Evolutionary conservation across 2,888 invertebrate species (phyloP), one percentile per base, ranked within the genome.

Genomic region (Parnassius orleans): DNA sequence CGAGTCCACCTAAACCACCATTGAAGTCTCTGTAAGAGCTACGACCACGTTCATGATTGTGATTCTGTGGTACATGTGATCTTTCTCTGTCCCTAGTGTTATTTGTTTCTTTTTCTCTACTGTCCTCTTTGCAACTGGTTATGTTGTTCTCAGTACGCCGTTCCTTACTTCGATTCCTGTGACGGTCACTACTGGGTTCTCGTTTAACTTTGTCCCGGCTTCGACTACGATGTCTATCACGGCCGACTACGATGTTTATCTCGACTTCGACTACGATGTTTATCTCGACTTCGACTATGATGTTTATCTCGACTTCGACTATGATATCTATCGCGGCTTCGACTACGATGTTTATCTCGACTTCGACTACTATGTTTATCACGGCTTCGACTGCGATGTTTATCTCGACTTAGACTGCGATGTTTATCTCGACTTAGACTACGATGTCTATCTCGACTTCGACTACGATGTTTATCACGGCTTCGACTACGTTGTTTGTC

Each of bases 1-100:
- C 86, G 3, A 85, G 74, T 2, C 87, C 87, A 12, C 80, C 33
- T 5, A 33, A 33, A 33, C 3, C 83, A 46, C 81, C 80, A 66
- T 68, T 80, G 56, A 75, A 73, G 51, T 80, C 78, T 61, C 71
- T 77, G 57, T 74, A 75, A 0, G 78, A 73, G 61, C 76, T 81
- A 0, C 76, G 75, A 43, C 72, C 80, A 42, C 78, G 69, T n/a
- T 76, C 78, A 1, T 71, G 74, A n/a, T 73, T 72, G 14, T 70
- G 63, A 51, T 11, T 41, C 9, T 46, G 56, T 24, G 61, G 33
- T 65, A 12, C 67, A 65, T 60, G 63, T 51, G 60, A 46, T 10
- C 66, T 66, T 2, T 65, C 57, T 50, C 63, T 68, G 47, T 66
- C 67, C 14, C 71, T 66, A 19, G 12, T 24, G 24, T 10, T 33